Conservation (phyloP, 1,140 invertebrate genomes). For the Melanaphis sacchari region DNA sequence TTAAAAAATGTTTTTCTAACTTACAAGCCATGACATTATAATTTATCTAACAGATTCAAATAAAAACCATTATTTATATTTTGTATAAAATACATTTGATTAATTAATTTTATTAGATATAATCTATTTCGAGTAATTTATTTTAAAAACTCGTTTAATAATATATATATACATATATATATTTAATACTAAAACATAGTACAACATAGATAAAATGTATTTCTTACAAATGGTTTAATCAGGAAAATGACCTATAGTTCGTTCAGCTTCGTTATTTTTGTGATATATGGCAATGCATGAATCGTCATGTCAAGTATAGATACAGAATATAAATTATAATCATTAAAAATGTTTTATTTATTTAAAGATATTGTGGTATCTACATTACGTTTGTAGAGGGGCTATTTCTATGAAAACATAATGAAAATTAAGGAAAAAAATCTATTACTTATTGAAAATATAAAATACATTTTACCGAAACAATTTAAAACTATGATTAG, state of each 20-base stretch:
- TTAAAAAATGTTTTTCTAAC: neutral
- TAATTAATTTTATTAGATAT: neutral
- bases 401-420: neutral
- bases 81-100: neutral
- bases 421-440: neutral
- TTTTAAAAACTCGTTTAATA: neutral
- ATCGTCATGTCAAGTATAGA: no score
- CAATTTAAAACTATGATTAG: neutral
- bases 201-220: no score
- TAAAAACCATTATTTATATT: neutral
- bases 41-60: neutral
- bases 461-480: neutral
- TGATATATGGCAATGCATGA: no score
- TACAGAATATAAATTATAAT: no score
- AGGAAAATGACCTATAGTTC: no score
- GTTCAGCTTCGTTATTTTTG: no score
- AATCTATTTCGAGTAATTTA: neutral
- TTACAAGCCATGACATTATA: neutral
- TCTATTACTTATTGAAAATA: neutral
- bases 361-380: neutral
- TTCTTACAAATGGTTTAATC: no score
- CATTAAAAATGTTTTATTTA: neutral
- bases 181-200: neutral
- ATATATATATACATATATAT: no score
- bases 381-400: no score